Evolutionary conservation across 1,140 invertebrate genomes (phyloP), one percentile per base, ranked within the genome.

Genomic region (Drosophila asahinai): DNA sequence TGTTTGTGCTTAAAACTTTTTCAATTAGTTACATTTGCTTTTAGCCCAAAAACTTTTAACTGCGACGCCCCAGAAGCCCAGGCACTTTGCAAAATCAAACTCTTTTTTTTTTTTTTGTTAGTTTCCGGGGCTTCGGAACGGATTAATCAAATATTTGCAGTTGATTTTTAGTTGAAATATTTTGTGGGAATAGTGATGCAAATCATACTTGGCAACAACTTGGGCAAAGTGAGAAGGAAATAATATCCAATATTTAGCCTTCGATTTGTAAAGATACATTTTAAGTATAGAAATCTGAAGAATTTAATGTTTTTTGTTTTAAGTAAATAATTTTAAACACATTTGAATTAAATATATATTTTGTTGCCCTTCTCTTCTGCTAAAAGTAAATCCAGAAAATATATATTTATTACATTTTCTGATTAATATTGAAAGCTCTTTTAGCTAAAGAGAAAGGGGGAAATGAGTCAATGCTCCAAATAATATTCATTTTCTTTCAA

Each of bases 11-110:
- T 57, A 75, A 52, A 86, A 86, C 83, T 86, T 86, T 86, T 86
- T 86, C 83, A 86, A 86, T 86, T 86, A 86, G 70, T 65, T 68
- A 45, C 67, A 71, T 81, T 71, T 59, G 70, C 66, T 80, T 83
- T 82, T 45, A 76, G 67, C 40, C 48, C 36, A 61, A 82, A 86
- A 55, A 73, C 58, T 86, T 86, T 63, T 22, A 61, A 48, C 59
- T 43, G 58, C 61, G 60, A 55, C 15, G 19, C 38, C 60, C 27
- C 25, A 71, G 54, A 78, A 71, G 54, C 48, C 58, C 48, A 52
- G 65, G 57, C 66, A 58, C 60, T 57, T 48, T 66, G 30, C 54
- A 63, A 51, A 62, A 68, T 48, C 63, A 57, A 63, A 60, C 54
- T 22, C 14, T 22, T 38, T 55, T 33, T 17, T 48, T 22, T 19